Evolutionary conservation across 2,113 vertebrate species (phyloP), one percentile per base, ranked within the genome.

Genomic region (Planiliza haematocheilus): DNA sequence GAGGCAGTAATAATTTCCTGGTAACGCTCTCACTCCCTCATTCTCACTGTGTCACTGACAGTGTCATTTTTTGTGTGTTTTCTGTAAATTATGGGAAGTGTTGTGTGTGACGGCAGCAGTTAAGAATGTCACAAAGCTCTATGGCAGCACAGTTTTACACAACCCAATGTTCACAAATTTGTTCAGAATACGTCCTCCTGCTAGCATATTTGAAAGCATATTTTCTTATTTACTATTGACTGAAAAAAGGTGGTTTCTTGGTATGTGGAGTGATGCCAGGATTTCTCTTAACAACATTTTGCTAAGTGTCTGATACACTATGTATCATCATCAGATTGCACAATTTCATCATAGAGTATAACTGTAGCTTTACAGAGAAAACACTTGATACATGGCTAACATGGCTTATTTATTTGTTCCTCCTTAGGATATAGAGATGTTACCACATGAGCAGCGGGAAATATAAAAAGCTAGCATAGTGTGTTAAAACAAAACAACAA

Each of bases 1-100:
- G 16, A 61, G 12, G 14, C 34, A 62, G 43, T 62, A 11, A 68
- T 37, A n/a, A 49, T 74, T 91, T 87, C 88, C 83, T 88, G 76
- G 68, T 84, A 72, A 18, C 17, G 1, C 18, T 36, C 37, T 66
- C 20, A 39, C 38, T 63, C 1, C 24, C 18, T 56, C 24, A 30
- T 10, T 65, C 16, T 61, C 10, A 51, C 30, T 76, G 10, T 49
- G 34, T 14, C 11, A 2, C 38, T 48, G 2, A 77, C 57, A 78
- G 42, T 78, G 18, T 21, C 6, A 0, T 7, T n/a, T 48, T 73
- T 77, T 83, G 67, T 78, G 45, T 20, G 45, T 70, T 30, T 76
- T 66, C 20, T 49, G 16, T 69, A 63, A 80, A 64, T 68, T 70
- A 64, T 79, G 49, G 49, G 68, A 81, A 78, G 50, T 62, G 46